Base-by-base conservation (phyloP, 2,113 vertebrate genomes). In the Gracilinanus agilis region DNA sequence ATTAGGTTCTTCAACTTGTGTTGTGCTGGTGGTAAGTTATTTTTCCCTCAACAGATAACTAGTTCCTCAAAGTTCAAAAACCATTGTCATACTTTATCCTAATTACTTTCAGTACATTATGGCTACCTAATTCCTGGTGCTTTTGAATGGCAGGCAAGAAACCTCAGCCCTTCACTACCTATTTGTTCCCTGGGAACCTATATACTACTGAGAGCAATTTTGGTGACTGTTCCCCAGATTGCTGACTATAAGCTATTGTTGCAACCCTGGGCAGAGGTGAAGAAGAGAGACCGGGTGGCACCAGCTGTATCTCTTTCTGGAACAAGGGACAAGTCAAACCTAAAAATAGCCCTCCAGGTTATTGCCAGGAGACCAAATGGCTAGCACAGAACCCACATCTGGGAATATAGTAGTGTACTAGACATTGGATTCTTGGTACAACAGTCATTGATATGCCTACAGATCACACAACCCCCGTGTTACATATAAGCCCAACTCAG, bases 41-140 rank as follows among this genome's bases (percentile, higher is more conserved):
- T n/a, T 67, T 67, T n/a, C 96, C 97, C 93, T 96, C 97, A 96
- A 75, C 95, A 96, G 95, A 96, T 23, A 95, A 89, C 94, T 55
- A 55, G 44, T 61, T 56, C 91, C 67, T 88, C 9, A 91, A 92
- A 94, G 90, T 93, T 95, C 95, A 93, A 92, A 94, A 95, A 96
- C 93, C 93, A 55, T 91, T 54, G 91, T 93, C 88, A 92, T 54
- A 90, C 92, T 97, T 91, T 94, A 94, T 93, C 91, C 89, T 90
- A 25, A 3, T 94, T 89, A 90, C 92, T 96, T 92, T 96, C 94
- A 95, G 92, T 93, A 90, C 91, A 56, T 90, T 91, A 53, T 94
- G 91, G 93, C 90, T 96, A 90, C 75, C 40, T 96, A 91, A 91
- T 83, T 44, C 44, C 56, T 96, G 5, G 0, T 54, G 93, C 93